Evolutionary conservation across 2,113 vertebrate genomes (phyloP).

Genomic region (Pipa parva): DNA sequence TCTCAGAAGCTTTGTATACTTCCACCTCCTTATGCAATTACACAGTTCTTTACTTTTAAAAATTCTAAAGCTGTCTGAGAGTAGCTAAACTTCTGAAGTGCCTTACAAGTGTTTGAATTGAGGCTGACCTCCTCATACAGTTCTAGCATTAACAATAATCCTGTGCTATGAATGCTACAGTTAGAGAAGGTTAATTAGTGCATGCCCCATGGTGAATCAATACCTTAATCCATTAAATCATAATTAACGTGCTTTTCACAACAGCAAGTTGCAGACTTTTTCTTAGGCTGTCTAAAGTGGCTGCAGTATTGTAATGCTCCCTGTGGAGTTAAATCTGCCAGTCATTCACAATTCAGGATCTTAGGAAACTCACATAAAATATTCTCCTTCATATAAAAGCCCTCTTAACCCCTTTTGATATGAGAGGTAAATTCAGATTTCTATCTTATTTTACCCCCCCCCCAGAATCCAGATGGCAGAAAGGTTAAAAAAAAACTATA

Average conservation of each 20-base stretch:
- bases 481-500: no score
- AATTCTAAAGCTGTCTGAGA: conserved; percentile 14
- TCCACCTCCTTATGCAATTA: neutral
- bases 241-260: conserved; percentile 34
- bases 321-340: neutral
- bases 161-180: conserved; percentile 4
- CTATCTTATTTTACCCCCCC: no score
- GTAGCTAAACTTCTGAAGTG: conserved; percentile 5
- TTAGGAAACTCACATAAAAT: neutral
- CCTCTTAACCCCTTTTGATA: no score
- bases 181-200: conserved; percentile 40
- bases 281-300: conserved; percentile 11
- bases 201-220: conserved; percentile 34
- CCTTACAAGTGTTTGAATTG: neutral
- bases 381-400: no score
- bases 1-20: no score
- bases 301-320: neutral
- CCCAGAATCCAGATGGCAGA: no score
- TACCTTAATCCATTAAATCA: conserved; percentile 40
- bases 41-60: neutral
- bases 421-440: no score
- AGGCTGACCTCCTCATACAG: conserved; percentile 11
- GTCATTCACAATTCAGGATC: neutral
- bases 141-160: conserved; percentile 5
- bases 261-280: conserved; percentile 21